Base-by-base conservation (phyloP, 2,113 vertebrate genomes). In the Leucopsar rothschildi region DNA sequence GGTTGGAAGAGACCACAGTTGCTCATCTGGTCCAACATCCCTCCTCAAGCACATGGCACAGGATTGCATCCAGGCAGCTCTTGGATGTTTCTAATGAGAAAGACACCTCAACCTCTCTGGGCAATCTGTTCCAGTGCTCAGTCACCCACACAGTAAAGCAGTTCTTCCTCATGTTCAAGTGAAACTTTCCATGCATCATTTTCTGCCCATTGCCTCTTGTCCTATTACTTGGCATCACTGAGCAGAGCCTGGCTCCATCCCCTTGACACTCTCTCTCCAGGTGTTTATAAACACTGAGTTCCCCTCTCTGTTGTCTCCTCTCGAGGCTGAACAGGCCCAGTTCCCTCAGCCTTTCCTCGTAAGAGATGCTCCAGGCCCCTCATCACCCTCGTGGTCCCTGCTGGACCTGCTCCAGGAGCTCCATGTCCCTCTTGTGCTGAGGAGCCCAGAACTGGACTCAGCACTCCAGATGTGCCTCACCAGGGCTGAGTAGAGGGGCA, bases 351-450 rank as follows among this genome's bases (percentile, higher is more conserved):
- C 31, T 42, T 50, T 80, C 35, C 66, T 42, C 0, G 0, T 15
- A 6, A 27, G 66, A 56, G 42, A 25, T 40, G 25, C 25, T 56
- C 35, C 65, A 22, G 16, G 8, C 29, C 49, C 49, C 25, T 49
- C 16, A 42, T 3, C 0, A 0, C 22, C 42, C 5, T 27, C 17
- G 17, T 49, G 35, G 15, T 10, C 66, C 64, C 42, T 13, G 8
- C 49, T 64, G 75, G 35, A 35, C 40, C 42, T 2, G 10, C 65
- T 21, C 39, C 73, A 70, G 47, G 39, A 61, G 39, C 64, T 78
- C 57, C 40, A 17, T 5, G 17, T 49, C 56, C 37, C 57, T 25
- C n/a, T 9, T 15, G n/a, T 21, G 13, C 65, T 63, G 56, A 55
- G 85, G 29, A 79, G 57, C 35, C 35, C 65, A 79, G 57, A 63